These are phyloP conservation scores for Arvicanthis niloticus DNA, from an alignment of 2,113 vertebrate genomes.

Conservation along the genomic window DNA sequence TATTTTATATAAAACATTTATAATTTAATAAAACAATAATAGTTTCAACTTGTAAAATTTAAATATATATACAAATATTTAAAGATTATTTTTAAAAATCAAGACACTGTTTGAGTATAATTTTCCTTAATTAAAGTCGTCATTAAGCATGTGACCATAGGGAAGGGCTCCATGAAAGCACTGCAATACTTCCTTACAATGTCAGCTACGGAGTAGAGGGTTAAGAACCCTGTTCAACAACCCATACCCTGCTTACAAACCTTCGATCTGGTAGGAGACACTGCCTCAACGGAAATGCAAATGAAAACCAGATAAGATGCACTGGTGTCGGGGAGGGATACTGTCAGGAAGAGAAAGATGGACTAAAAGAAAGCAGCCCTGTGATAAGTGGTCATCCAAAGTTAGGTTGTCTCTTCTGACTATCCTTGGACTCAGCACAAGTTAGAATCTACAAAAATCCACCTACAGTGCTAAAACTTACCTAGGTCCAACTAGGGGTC, in stretches of 20 bases:
- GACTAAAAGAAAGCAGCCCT: neutral
- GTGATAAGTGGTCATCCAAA: neutral
- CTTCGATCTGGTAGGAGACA: neutral
- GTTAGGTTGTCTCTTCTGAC: neutral
- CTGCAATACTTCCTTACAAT: slow-evolving; percentile 44
- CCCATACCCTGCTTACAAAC: neutral
- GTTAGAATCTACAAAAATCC: slow-evolving; percentile 19
- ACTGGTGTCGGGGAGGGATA: neutral
- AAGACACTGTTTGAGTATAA: slow-evolving; percentile 42
- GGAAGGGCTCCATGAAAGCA: neutral
- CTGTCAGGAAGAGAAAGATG: neutral
- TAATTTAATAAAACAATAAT: neutral
- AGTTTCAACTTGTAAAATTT: neutral
- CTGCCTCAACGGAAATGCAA: neutral
- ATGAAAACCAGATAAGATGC: neutral
- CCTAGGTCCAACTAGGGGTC: neutral
- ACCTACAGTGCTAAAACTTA: neutral
- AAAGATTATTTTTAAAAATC: neutral
- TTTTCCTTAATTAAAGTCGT: slow-evolving; percentile 2
- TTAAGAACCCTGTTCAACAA: neutral
- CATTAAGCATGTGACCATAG: neutral
- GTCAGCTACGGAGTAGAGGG: neutral
- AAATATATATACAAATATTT: neutral
- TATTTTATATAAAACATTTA: slow-evolving; percentile 10
- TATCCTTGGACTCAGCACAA: neutral